Conservation (phyloP, 1,140 invertebrate genomes). For the Helicoverpa armigera region DNA sequence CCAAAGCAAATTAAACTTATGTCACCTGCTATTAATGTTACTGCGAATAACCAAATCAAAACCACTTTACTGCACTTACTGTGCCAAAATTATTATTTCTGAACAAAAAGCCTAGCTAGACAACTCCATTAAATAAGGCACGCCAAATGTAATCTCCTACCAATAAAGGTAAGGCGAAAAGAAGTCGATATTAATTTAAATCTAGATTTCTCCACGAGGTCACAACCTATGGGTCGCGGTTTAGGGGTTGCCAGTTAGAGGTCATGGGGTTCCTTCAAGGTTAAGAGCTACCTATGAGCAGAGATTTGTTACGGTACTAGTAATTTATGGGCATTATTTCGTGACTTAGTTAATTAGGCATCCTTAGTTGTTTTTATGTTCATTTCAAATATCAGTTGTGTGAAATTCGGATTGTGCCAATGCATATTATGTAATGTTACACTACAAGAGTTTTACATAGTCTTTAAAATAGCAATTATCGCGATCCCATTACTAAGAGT, state of each 20-base stretch:
- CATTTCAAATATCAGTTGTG: background rate
- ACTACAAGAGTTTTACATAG: background rate
- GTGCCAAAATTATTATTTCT: background rate
- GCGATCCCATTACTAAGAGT: background rate
- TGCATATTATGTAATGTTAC: background rate
- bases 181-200: constrained; percentile 20
- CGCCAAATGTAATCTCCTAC: background rate
- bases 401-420: background rate
- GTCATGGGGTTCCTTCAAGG: constrained; percentile 34
- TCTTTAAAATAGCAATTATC: background rate
- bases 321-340: constrained; percentile 34
- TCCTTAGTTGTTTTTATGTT: too few species aligned
- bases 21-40: too few species aligned
- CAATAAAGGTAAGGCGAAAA: background rate
- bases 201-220: constrained; percentile 17
- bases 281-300: constrained; percentile 36
- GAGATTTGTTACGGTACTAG: constrained; percentile 22
- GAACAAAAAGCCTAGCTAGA: background rate
- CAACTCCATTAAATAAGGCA: constrained; percentile 12
- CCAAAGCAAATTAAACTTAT: too few species aligned
- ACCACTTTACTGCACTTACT: too few species aligned
- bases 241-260: constrained; percentile 29
- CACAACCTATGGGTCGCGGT: constrained; percentile 23
- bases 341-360: background rate
- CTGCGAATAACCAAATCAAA: too few species aligned